These are phyloP conservation scores for Acanthochromis polyacanthus DNA, from an alignment of 2,113 vertebrate species.

Conservation along the genomic window DNA sequence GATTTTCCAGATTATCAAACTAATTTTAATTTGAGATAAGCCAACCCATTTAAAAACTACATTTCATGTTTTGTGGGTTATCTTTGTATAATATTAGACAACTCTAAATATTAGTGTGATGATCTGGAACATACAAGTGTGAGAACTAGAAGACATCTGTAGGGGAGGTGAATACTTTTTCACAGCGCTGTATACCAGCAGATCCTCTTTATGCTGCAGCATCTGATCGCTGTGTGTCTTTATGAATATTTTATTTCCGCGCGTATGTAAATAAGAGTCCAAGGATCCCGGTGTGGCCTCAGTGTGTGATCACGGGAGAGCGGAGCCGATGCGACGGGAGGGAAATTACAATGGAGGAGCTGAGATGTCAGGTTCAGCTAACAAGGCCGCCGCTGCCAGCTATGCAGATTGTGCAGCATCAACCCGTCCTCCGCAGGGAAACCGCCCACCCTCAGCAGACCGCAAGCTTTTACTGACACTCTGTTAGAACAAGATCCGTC, in stretches of 20 bases:
- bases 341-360: slow-evolving; percentile 34
- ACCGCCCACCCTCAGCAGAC: slow-evolving; percentile 6
- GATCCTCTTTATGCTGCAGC: slow-evolving; percentile 5
- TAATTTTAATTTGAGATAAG: too few species aligned
- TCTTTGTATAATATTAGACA: too few species aligned
- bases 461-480: slow-evolving; percentile 34
- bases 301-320: slow-evolving; percentile 54
- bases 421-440: slow-evolving; percentile 24
- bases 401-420: slow-evolving; percentile 2
- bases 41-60: too few species aligned
- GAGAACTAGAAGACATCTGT: too few species aligned
- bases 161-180: too few species aligned
- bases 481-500: background rate
- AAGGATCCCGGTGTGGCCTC: slow-evolving; percentile 40
- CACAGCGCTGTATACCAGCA: background rate
- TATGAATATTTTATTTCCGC: slow-evolving; percentile 68
- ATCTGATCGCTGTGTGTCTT: slow-evolving; percentile 14
- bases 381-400: slow-evolving; percentile 63
- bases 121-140: too few species aligned
- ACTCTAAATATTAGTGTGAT: too few species aligned
- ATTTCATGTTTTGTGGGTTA: too few species aligned
- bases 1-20: too few species aligned
- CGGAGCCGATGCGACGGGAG: slow-evolving; percentile 42
- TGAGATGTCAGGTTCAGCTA: slow-evolving; percentile 54
- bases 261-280: slow-evolving; percentile 37